Base-by-base conservation (phyloP, 2,888 invertebrate genomes). In the Willowsia nigromaculata region DNA sequence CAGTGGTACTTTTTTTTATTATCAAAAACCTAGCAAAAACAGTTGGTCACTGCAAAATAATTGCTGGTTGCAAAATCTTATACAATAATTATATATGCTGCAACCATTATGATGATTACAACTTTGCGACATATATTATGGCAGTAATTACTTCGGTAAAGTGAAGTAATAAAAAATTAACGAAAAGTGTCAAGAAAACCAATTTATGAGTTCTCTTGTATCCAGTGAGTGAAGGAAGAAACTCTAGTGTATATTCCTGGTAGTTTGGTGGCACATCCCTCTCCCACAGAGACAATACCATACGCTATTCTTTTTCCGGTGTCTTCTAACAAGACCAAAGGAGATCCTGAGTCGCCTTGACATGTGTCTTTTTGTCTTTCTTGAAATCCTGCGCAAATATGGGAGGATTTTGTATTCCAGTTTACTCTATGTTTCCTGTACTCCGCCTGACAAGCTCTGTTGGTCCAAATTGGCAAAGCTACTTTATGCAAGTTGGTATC, bases 191-290 rank as follows among this genome's bases (percentile, higher is more conserved):
- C n/a, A n/a, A n/a, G n/a, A n/a, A n/a, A n/a, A n/a, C n/a, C n/a
- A 59, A 4, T 59, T 50, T 78, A 56, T 22, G 56, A 56, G 56
- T 56, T 62, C 37, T 86, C 88, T 33, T 68, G 9, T 40, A 91
- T 90, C 90, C 90, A 91, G 1, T 62, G 43, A 25, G 86, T 68
- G 33, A 80, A 90, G 5, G 76, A 78, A n/a, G 90, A 88, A 4
- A 90, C 15, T 18, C 83, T 50, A 1, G 91, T 91, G 47, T 90
- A 91, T 50, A 91, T 91, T 33, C 91, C 91, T 13, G 91, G 91
- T 43, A 91, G 78, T 18, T 85, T 74, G 4, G 74, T 82, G 0
- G 80, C 88, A 47, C 88, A 90, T 6, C 90, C 90, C 62, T 91
- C 87, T 7, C 90, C 91, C 22, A 78, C 87, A 0, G 91, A 91